Evolutionary conservation across 23 tunicate species (phyloP).

Genomic region (Trididemnum clinides): DNA sequence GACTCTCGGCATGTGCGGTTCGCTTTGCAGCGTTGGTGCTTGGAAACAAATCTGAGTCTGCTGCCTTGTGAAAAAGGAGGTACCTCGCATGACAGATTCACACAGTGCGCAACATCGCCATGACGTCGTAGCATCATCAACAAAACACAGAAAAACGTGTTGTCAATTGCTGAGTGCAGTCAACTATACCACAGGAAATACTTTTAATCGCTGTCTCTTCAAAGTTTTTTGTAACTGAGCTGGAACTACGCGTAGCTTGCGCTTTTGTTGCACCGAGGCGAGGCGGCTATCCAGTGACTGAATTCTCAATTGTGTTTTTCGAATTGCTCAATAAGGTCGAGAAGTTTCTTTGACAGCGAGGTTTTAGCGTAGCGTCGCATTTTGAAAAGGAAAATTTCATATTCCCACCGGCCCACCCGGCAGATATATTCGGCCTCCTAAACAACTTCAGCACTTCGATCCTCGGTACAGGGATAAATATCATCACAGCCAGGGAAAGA

Average conservation of each 20-base stretch:
- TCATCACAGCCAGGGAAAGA: background rate
- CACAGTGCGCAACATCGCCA: background rate
- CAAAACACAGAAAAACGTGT: background rate
- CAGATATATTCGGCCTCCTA: background rate
- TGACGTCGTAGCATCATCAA: background rate
- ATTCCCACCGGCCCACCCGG: background rate
- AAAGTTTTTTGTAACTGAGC: background rate
- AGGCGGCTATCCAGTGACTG: background rate
- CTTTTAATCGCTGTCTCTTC: background rate
- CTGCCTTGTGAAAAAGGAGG: background rate
- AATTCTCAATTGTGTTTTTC: background rate
- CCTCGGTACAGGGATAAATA: background rate
- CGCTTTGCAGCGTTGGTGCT: background rate
- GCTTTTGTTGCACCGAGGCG: background rate
- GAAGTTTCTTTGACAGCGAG: background rate
- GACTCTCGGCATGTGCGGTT: background rate
- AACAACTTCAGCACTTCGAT: background rate
- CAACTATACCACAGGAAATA: background rate
- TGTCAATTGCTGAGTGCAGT: background rate
- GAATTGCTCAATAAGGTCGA: background rate
- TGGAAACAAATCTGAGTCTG: background rate
- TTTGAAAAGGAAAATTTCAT: background rate
- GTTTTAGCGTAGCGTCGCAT: background rate
- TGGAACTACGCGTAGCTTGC: background rate
- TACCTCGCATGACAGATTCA: background rate